A percentile compares a stretch with the other conserved stretches of the same genome.
phyloP scores from a whole-genome alignment of 2,113 vertebrate species.

The Grammomys dolichurus region DNA sequence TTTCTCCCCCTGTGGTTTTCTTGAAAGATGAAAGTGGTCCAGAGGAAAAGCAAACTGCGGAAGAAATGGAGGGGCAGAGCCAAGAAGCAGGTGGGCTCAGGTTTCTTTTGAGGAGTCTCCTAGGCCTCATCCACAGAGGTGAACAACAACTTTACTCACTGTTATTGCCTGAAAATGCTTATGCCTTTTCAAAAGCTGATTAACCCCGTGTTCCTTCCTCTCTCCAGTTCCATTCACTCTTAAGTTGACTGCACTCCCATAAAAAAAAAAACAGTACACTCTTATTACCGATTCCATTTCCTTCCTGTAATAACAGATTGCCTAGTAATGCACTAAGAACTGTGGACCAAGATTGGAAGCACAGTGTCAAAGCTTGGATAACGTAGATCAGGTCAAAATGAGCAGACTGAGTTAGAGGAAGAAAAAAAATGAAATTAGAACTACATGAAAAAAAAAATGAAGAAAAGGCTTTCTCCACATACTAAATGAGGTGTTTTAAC shows the following conservation, averaged over 20 bases:
- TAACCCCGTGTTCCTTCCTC: conserved; percentile 45
- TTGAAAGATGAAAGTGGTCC: conserved; percentile 79
- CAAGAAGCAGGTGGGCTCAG: conserved; percentile 85
- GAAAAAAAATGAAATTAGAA: neutral
- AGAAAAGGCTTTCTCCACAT: neutral
- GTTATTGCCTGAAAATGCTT: conserved; percentile 69
- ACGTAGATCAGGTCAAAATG: conserved; percentile 2
- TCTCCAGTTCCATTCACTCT: conserved; percentile 57
- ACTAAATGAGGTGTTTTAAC: neutral
- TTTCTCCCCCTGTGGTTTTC: conserved; percentile 70
- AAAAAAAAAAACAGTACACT: conserved; percentile 46
- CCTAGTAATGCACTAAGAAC: conserved; percentile 33
- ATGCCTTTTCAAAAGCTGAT: conserved; percentile 69
- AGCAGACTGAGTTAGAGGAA: neutral
- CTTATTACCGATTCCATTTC: conserved; percentile 35
- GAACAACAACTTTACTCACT: conserved; percentile 75
- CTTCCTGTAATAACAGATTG: neutral
- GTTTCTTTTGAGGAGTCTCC: conserved; percentile 75
- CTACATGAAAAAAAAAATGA: neutral
- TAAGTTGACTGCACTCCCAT: conserved; percentile 49
- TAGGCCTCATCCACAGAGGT: conserved; percentile 74
- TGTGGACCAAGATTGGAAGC: neutral
- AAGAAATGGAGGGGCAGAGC: conserved; percentile 79
- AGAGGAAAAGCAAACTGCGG: conserved; percentile 68
- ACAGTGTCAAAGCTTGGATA: neutral